Conservation (phyloP, 2,113 vertebrate genomes). For the Thamnophis sirtalis region DNA sequence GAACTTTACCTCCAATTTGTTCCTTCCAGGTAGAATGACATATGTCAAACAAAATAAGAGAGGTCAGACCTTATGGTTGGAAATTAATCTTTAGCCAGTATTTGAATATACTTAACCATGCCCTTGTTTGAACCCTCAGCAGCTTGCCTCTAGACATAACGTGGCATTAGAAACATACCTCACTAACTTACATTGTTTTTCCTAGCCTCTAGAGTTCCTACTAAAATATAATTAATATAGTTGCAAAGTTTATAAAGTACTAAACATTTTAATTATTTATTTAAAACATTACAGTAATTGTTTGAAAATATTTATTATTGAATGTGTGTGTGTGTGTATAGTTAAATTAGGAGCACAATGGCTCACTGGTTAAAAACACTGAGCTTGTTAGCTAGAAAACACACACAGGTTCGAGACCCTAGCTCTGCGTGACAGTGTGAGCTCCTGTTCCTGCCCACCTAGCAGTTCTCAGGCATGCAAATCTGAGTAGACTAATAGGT, state of each 20-base stretch:
- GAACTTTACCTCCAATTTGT: neutral
- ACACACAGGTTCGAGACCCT: neutral
- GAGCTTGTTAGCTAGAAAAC: neutral
- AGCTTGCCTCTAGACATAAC: neutral
- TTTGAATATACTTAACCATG: neutral
- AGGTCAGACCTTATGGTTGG: neutral
- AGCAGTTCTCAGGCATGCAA: neutral
- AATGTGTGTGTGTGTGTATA: neutral
- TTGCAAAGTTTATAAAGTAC: neutral
- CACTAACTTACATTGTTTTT: neutral
- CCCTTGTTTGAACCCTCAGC: neutral
- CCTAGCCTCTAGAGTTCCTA: neutral
- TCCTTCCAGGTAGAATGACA: neutral
- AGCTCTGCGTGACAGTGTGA: neutral
- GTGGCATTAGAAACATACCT: neutral
- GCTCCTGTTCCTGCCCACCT: neutral
- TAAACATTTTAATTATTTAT: neutral
- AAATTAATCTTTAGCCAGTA: neutral
- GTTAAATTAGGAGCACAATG: neutral
- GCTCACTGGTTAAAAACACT: neutral
- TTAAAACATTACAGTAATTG: neutral
- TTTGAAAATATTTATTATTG: neutral
- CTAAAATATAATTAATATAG: neutral
- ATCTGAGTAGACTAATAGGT: neutral
- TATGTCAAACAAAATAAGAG: neutral